Evolutionary conservation across 2,888 invertebrate species (phyloP).

Genomic region (Pyrochroa serraticornis): DNA sequence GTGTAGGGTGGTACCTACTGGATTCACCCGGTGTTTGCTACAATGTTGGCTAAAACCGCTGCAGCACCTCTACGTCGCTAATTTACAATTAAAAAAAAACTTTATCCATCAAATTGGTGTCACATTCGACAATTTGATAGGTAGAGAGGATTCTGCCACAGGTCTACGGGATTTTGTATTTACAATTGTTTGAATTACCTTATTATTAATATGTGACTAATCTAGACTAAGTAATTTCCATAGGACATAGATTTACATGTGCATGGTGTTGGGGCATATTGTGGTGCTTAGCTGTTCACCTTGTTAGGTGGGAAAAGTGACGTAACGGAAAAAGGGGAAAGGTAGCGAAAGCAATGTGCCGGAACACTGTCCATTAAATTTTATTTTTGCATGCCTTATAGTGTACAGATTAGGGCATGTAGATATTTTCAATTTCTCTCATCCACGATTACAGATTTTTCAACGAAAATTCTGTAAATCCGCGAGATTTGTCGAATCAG

Average conservation of each 20-base stretch:
- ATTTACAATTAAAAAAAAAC: conserved; percentile 36
- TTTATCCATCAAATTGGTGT: conserved; percentile 46
- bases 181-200: conserved; percentile 49
- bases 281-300: neutral
- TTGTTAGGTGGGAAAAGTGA: too few relatives aligned
- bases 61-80: conserved; percentile 58
- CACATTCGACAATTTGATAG: conserved; percentile 42
- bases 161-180: conserved; percentile 54
- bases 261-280: conserved; percentile 24
- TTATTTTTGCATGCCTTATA: conserved; percentile 41
- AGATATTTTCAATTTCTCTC: conserved; percentile 30
- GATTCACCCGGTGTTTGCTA: conserved; percentile 59
- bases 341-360: conserved; percentile 14
- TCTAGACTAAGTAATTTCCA: conserved; percentile 51
- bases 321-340: too few relatives aligned
- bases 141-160: conserved; percentile 49
- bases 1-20: conserved; percentile 57
- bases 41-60: conserved; percentile 58
- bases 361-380: conserved; percentile 14
- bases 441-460: conserved; percentile 2
- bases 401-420: conserved; percentile 44
- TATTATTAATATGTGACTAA: conserved; percentile 55
- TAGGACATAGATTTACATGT: conserved; percentile 32
- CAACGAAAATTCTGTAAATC: conserved; percentile 3
- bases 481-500: conserved; percentile 2